Base-by-base conservation (phyloP, 2,113 vertebrate species). In the Odontesthes bonariensis region DNA sequence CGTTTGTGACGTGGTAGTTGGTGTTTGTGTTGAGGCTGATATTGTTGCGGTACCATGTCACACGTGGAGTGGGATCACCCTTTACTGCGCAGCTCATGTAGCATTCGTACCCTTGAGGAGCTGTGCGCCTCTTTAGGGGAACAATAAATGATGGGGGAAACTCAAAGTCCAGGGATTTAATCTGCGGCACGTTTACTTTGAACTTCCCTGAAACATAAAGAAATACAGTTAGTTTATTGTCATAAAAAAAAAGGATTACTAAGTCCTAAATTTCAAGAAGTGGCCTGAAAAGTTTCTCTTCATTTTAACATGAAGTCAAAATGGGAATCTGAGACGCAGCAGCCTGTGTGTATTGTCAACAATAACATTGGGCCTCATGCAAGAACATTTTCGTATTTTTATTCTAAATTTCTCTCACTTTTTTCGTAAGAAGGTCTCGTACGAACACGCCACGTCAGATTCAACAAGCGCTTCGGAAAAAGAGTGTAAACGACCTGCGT, bases 71-170 rank as follows among this genome's bases (percentile, higher is more conserved):
- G 0, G 97, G 97, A 1, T 93, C 73, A 8, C 97, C 97, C 4
- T 76, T 91, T 3, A 96, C 92, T 0, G 97, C 96, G 1, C 97
- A 98, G 86, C 92, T 98, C 95, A 98, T 97, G 69, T 55, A 87
- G 59, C 97, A 96, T 77, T 96, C 95, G 0, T 94, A 96, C 42
- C 96, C 96, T 0, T 64, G 67, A 0, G 94, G 95, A 77, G 96
- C 92, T 32, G 93, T 83, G 1, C 95, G 96, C 1, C 83, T 70
- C 79, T 94, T 96, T 32, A 98, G 81, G 0, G 92, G 93, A 31
- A 95, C 93, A 0, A 94, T 92, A 75, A 97, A 95, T 1, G 92
- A 85, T 0, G 97, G 96, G 57, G 94, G 91, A 65, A 90, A 92
- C 53, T 85, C 82, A 6, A 93, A 88, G 67, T 96, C 83, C 0